Conservation (phyloP, 2,113 vertebrate species). For the Felis chaus region DNA sequence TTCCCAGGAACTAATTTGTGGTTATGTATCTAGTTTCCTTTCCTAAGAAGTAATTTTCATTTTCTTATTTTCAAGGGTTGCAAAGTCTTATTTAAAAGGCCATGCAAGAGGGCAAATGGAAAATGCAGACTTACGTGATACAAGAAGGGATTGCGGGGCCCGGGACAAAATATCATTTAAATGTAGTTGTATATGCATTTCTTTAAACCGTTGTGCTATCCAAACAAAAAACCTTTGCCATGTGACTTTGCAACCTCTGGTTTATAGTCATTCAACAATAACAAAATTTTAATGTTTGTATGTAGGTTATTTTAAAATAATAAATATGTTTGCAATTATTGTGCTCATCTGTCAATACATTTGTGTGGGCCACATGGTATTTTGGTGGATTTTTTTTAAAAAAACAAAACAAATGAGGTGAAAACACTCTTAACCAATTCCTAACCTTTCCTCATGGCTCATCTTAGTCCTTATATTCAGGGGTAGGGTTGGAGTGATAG, state of each 20-base stretch:
- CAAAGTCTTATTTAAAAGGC: neutral
- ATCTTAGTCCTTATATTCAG: neutral
- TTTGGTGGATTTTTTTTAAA: neutral
- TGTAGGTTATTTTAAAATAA: neutral
- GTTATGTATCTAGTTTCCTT: conserved; percentile 8
- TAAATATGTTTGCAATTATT: neutral
- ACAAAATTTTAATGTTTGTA: neutral
- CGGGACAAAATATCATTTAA: neutral
- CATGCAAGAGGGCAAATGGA: neutral
- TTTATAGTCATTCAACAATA: conserved; percentile 11
- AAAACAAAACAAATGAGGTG: neutral
- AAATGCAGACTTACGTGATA: neutral
- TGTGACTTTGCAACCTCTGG: neutral
- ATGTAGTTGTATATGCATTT: neutral
- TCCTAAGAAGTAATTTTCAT: neutral
- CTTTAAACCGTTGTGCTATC: neutral
- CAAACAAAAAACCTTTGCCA: neutral
- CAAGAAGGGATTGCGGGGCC: neutral
- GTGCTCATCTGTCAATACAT: neutral
- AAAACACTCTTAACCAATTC: neutral
- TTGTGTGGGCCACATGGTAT: neutral
- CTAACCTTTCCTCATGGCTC: neutral
- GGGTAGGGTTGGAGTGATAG: neutral
- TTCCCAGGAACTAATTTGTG: neutral
- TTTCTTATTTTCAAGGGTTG: neutral